phyloP scores from a whole-genome alignment of 2,113 vertebrate genomes.

The Vulpes ferrilata region DNA sequence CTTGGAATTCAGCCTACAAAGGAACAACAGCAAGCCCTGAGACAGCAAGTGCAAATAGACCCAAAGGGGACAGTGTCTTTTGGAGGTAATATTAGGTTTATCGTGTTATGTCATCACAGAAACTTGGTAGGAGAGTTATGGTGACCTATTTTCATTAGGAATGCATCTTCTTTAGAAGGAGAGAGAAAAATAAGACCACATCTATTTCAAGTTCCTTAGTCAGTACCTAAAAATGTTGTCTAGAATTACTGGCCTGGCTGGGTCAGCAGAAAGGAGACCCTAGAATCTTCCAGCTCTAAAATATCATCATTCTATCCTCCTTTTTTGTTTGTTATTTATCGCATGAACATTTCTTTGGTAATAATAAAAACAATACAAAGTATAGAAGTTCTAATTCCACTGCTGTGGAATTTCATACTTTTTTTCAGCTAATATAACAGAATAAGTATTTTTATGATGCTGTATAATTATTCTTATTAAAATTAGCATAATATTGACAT shows the following conservation, averaged over 20 bases:
- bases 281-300: not conserved
- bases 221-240: not conserved
- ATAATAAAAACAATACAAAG: constrained; percentile 6
- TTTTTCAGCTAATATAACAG: not conserved
- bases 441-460: not conserved
- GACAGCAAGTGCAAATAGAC: constrained; percentile 90
- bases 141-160: constrained; percentile 25
- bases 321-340: not conserved
- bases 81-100: constrained; percentile 89
- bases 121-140: not conserved
- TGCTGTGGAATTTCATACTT: not conserved
- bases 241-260: not conserved
- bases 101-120: not conserved
- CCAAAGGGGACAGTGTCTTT: constrained; percentile 90
- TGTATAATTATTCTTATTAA: constrained; percentile 24
- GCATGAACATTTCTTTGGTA: not conserved
- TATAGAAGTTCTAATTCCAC: not conserved
- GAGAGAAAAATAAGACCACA: not conserved
- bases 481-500: not conserved
- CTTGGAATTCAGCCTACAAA: constrained; percentile 93
- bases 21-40: constrained; percentile 90
- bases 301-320: not conserved
- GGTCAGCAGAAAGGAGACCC: constrained; percentile 1
- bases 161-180: not conserved
- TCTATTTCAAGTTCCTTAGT: not conserved